phyloP scores from a whole-genome alignment of 2,888 invertebrate genomes.

The Metopia argyrocephala region DNA sequence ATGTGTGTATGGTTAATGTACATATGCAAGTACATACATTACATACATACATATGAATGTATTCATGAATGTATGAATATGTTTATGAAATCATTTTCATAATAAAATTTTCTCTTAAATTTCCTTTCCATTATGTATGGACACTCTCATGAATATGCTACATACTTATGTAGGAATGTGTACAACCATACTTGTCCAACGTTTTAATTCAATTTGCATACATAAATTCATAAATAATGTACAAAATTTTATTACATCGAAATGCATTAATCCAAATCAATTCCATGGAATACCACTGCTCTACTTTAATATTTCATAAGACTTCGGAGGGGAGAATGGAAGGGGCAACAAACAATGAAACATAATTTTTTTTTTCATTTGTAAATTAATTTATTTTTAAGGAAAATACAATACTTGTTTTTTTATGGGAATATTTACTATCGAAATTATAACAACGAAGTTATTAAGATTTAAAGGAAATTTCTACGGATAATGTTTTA shows the following conservation, averaged over 20 bases:
- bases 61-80: constrained; percentile 3
- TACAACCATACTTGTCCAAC: constrained; percentile 34
- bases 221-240: constrained; percentile 75
- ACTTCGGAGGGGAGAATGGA: too few relatives aligned
- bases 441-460: too few relatives aligned
- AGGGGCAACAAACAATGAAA: too few relatives aligned
- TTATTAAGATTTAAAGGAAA: too few relatives aligned
- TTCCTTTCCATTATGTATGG: constrained; percentile 30
- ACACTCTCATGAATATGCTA: not conserved
- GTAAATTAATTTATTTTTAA: too few relatives aligned
- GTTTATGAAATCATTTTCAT: constrained; percentile 45
- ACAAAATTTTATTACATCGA: constrained; percentile 64
- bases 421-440: too few relatives aligned
- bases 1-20: too few relatives aligned
- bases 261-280: constrained; percentile 66
- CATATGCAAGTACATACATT: not conserved
- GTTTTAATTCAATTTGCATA: constrained; percentile 76
- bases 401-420: too few relatives aligned
- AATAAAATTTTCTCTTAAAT: constrained; percentile 31
- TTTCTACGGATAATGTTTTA: too few relatives aligned
- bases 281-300: constrained; percentile 7
- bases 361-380: too few relatives aligned
- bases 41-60: not conserved
- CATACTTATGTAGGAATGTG: not conserved
- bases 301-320: not conserved